These are phyloP conservation scores for Argopecten irradians DNA, from an alignment of 1,140 invertebrate species.

Conservation along the genomic window DNA sequence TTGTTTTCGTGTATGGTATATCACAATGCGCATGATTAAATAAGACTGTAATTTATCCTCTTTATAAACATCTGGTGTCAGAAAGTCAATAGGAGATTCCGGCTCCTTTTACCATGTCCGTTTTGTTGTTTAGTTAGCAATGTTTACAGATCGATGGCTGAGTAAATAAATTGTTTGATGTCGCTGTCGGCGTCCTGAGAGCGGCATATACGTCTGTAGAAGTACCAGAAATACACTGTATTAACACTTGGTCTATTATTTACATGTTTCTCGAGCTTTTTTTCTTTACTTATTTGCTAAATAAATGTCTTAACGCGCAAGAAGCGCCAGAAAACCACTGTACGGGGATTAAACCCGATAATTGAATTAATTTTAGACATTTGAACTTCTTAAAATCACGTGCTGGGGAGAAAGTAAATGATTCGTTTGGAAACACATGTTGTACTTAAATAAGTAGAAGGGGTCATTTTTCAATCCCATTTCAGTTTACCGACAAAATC, in stretches of 20 bases:
- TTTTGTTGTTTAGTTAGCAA: constrained; percentile 23
- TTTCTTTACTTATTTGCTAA: constrained; percentile 12
- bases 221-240: not conserved
- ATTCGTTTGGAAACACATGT: not conserved
- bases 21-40: not conserved
- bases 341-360: not conserved
- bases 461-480: not conserved
- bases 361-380: constrained; percentile 12
- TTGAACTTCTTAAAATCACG: not conserved
- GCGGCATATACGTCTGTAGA: not conserved
- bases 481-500: not conserved
- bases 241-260: not conserved
- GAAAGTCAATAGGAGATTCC: constrained; percentile 21
- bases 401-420: not conserved
- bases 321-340: not conserved
- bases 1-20: not conserved
- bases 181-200: not conserved
- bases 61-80: constrained; percentile 22
- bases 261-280: not conserved
- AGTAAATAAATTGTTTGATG: constrained; percentile 17
- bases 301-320: not conserved
- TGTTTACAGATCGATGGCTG: constrained; percentile 14
- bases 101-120: not conserved
- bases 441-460: not conserved
- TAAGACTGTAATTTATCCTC: constrained; percentile 8